phyloP scores from a whole-genome alignment of 92 coral and sea anemone species.

The Hydrozoanthus gracilis region DNA sequence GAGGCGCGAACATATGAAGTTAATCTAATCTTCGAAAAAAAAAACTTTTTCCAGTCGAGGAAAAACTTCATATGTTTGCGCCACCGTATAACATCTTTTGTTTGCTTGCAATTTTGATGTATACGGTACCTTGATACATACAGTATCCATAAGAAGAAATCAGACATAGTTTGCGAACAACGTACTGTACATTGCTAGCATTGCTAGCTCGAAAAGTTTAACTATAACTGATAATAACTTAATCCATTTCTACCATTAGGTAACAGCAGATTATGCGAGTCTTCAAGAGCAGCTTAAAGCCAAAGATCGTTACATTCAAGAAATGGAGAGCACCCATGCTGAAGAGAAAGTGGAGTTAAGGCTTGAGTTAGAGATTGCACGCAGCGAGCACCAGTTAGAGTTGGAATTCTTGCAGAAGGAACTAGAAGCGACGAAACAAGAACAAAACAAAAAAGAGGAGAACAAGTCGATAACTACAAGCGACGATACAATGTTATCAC shows the following conservation, averaged over 20 bases:
- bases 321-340: conserved; percentile 69
- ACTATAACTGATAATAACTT: no score
- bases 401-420: conserved; percentile 78
- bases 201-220: no score
- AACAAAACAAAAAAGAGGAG: conserved; percentile 52
- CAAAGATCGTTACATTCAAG: conserved; percentile 72
- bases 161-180: no score
- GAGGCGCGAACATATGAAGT: no score
- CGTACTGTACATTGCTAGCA: no score
- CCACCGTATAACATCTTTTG: no score
- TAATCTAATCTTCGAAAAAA: no score
- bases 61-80: no score
- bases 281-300: conserved; percentile 79
- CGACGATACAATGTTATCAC: conserved; percentile 51
- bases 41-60: no score
- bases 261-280: conserved; percentile 71
- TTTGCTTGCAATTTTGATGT: no score
- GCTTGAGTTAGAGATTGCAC: conserved; percentile 84
- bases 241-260: conserved; percentile 33
- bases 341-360: conserved; percentile 75
- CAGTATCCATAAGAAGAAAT: no score
- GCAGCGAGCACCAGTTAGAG: conserved; percentile 87
- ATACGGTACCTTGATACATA: no score
- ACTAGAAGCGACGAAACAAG: conserved; percentile 70
- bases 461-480: conserved; percentile 59